Base-by-base conservation (phyloP, 64 coral and sea anemone genomes). In the Pocillopora damicornis region DNA sequence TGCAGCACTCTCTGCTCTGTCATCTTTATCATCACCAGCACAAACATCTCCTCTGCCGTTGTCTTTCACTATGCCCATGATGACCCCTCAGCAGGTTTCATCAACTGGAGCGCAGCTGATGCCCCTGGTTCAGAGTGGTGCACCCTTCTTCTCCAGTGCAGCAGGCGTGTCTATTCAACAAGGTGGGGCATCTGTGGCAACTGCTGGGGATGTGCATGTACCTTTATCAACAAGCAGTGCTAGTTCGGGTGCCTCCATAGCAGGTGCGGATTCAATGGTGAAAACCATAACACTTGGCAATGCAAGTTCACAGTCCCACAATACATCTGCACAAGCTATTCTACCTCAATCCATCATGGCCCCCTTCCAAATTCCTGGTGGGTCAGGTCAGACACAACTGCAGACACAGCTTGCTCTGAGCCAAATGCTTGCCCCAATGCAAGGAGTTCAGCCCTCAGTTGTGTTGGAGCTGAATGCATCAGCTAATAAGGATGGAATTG, bases 11-110 rank as follows among this genome's bases (percentile, higher is more conserved):
- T 99, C 97, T 10, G 93, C 94, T 59, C 64, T 99, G 36, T 95
- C 97, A 17, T 92, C 93, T 3, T 88, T 98, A 78, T 94, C 95
- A 64, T 91, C 92, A n/a, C 95, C 95, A 8, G 92, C 92, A 75
- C 97, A 99, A 78, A 92, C 93, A 0, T 95, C 93, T 15, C 97
- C 97, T 20, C 79, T 99, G 35, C 94, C 93, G 62, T 77, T 99
- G 34, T 83, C 93, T 18, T 89, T 99, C 36, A 85, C 93, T 37
- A 90, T 99, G 80, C 94, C 93, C 76, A 73, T 98, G 25, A 82
- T 94, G 13, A 81, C 78, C 15, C 71, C 90, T 11, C 95, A 91
- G 36, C 88, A 76, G 23, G 59, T 77, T 7, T 13, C 63, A 5
- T 56, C 72, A 77, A 60, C 93, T 20, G 88, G 93, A 0, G 87